phyloP scores from a whole-genome alignment of 2,113 vertebrate genomes.

The Calyptommatus sinebrachiatus region DNA sequence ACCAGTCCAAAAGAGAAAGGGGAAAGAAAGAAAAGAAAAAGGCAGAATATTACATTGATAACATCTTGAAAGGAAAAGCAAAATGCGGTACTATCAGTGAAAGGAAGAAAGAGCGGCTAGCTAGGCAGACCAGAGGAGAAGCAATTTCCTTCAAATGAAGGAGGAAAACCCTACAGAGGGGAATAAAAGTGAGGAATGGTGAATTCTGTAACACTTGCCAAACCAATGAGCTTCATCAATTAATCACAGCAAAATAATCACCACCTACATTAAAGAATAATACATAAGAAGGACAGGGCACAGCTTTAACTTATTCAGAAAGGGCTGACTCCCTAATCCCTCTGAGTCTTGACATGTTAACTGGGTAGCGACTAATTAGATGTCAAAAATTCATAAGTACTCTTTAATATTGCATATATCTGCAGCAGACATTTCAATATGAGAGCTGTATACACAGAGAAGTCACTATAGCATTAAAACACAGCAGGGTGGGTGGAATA shows the following conservation, averaged over 20 bases:
- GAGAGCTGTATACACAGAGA: constrained; percentile 95
- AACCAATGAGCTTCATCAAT: constrained; percentile 91
- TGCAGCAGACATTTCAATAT: constrained; percentile 96
- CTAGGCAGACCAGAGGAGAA: constrained; percentile 47
- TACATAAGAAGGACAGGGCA: constrained; percentile 89
- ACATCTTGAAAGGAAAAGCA: constrained; percentile 29
- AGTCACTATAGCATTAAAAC: constrained; percentile 86
- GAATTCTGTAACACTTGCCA: constrained; percentile 78
- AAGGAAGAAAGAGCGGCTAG: constrained; percentile 29
- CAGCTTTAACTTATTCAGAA: constrained; percentile 91
- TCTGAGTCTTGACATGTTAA: constrained; percentile 94
- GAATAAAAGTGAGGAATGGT: constrained; percentile 71
- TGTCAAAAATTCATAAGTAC: constrained; percentile 99
- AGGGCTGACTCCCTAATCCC: constrained; percentile 87
- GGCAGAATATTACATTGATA: constrained; percentile 37
- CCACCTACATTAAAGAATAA: constrained; percentile 94
- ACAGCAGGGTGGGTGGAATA: constrained; percentile 79
- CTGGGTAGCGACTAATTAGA: constrained; percentile 98
- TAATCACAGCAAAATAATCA: constrained; percentile 97
- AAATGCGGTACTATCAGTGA: constrained; percentile 32
- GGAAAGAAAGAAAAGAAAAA: neutral
- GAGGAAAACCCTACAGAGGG: constrained; percentile 63
- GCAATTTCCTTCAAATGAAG: constrained; percentile 54
- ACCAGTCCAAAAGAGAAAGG: neutral
- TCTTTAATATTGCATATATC: constrained; percentile 99